Base-by-base conservation (phyloP, 2,888 invertebrate species). In the Drosophila setosimentum region DNA sequence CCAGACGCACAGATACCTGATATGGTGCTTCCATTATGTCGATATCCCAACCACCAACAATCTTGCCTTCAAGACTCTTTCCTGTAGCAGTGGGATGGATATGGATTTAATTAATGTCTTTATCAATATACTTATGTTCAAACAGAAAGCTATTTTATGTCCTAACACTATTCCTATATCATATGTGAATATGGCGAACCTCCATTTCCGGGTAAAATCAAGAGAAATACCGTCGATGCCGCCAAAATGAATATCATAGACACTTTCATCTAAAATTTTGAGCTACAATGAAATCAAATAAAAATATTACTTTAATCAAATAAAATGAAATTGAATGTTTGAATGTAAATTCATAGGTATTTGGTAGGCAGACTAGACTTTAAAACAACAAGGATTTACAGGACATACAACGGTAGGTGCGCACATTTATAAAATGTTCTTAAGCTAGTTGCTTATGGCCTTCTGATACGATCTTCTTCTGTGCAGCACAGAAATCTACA, bases 1-100 rank as follows among this genome's bases (percentile, higher is more conserved):
- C 79, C 24, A 92, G 63, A 32, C 92, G 90, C 4, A 92, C 67
- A 0, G 92, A 92, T 10, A 85, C 90, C 59, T 87, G 88, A 57
- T 91, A 91, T 0, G 80, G 82, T 0, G 86, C 85, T 2, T 63
- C 24, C 0, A 0, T 6, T 24, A 86, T 87, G 3, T 11, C 16
- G 24, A 30, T 16, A 84, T 82, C 1, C 63, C 0, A 18, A 2
- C 92, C 92, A 1, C 92, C 92, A 60, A 91, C 78, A 5, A 92
- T 80, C 66, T 86, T 92, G 7, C 89, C 91, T 55, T 88, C 73
- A 4, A 92, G 77, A 66, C 84, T 90, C 0, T 81, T 68, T n/a
- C 82, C 87, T 4, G 76, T 0, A 16, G 10, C 29, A 27, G 27
- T 27, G 29, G 6, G 6, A 18, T 50, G 11, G 27, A 50, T 29